phyloP scores from a whole-genome alignment of 2,888 invertebrate species.

The Eurois occulta region DNA sequence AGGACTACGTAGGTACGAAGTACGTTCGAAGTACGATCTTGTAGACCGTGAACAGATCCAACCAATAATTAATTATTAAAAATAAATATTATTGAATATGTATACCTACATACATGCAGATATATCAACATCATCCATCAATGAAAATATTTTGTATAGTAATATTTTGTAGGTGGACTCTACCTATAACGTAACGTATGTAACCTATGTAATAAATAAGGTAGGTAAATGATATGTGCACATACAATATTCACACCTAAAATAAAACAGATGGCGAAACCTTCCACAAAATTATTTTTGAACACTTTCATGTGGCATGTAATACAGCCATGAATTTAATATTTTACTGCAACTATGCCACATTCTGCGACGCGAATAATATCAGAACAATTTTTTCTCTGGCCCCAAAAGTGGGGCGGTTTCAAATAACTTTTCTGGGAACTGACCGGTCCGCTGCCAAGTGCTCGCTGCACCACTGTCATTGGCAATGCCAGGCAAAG shows the following conservation, averaged over 20 bases:
- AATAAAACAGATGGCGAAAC: conserved; percentile 14
- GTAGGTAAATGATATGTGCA: neutral
- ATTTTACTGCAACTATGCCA: conserved; percentile 53
- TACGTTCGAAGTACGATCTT: conserved; percentile 11
- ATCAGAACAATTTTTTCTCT: conserved; percentile 79
- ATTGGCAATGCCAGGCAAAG: conserved; percentile 87
- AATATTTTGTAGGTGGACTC: neutral
- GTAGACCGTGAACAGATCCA: neutral
- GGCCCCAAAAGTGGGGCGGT: conserved; percentile 83
- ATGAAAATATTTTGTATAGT: neutral
- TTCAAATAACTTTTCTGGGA: conserved; percentile 89
- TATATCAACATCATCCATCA: conserved; percentile 1
- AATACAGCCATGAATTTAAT: conserved; percentile 35
- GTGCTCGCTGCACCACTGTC: conserved; percentile 83
- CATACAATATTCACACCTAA: neutral
- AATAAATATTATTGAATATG: too few relatives aligned
- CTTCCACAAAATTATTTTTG: conserved; percentile 33
- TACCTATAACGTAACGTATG: too few relatives aligned
- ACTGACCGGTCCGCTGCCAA: conserved; percentile 82
- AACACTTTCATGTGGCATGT: conserved; percentile 34
- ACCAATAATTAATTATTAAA: neutral
- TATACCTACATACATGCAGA: too few relatives aligned
- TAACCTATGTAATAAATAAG: neutral
- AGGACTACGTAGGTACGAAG: too few relatives aligned
- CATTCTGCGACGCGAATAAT: conserved; percentile 69